Evolutionary conservation across 2,113 vertebrate species (phyloP).

Genomic region (Sigmodon hispidus): DNA sequence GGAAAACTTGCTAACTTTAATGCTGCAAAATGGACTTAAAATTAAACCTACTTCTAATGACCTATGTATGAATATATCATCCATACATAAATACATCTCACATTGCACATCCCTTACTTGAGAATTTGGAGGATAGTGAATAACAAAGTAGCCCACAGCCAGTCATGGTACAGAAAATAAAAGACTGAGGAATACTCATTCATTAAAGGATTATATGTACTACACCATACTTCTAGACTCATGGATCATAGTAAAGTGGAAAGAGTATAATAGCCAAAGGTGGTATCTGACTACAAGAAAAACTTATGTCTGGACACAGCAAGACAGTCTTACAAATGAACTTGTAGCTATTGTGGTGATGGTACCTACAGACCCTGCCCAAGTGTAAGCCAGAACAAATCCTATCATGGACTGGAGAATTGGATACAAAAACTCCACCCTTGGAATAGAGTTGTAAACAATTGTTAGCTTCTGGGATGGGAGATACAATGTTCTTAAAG

Average conservation of each 20-base stretch:
- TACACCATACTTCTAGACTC: rapidly evolving
- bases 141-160: background rate
- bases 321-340: background rate
- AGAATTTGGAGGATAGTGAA: background rate
- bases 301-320: background rate
- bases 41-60: background rate
- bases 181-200: background rate
- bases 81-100: background rate
- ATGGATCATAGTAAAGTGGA: background rate
- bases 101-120: background rate
- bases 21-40: background rate
- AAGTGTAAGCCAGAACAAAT: background rate
- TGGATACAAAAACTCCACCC: background rate
- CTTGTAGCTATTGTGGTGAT: background rate
- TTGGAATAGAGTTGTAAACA: background rate
- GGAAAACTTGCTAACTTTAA: background rate
- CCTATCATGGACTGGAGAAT: too few species aligned
- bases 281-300: background rate
- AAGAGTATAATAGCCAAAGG: background rate
- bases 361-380: too few species aligned
- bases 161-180: background rate
- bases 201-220: background rate
- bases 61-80: background rate
- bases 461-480: background rate
- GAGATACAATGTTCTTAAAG: background rate